phyloP scores from a whole-genome alignment of 2,888 invertebrate genomes.

The Eurytoma adleriae region DNA sequence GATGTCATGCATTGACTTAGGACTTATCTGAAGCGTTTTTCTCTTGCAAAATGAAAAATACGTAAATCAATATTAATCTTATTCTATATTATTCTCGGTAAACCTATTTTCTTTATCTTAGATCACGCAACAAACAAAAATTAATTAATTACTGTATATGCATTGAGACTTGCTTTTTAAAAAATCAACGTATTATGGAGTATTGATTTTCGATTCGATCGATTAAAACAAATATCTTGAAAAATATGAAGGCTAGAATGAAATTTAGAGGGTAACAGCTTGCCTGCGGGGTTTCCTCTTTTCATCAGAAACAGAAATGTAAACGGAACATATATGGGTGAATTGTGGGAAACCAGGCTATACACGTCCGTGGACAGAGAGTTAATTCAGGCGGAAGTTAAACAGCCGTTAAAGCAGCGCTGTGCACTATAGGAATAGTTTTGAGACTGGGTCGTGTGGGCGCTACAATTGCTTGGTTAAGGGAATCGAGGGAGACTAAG shows the following conservation, averaged over 20 bases:
- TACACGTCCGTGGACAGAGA: slow-evolving; percentile 56
- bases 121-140: no score
- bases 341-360: slow-evolving; percentile 49
- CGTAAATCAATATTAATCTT: slow-evolving; percentile 48
- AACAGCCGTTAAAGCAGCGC: slow-evolving; percentile 65
- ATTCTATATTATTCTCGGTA: no score
- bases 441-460: neutral
- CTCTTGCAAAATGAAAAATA: slow-evolving; percentile 21
- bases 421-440: neutral
- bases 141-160: no score
- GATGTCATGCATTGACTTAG: slow-evolving; percentile 60
- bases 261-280: slow-evolving; percentile 6
- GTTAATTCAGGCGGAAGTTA: slow-evolving; percentile 73
- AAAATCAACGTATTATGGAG: no score
- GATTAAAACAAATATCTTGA: no score
- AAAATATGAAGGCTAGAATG: neutral
- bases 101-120: no score
- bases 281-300: neutral
- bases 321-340: slow-evolving; percentile 8
- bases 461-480: neutral
- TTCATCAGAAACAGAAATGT: slow-evolving; percentile 23
- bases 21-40: slow-evolving; percentile 50
- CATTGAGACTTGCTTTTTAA: no score
- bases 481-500: neutral
- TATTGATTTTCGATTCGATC: no score